A percentile compares a stretch with the other conserved stretches of the same genome.
phyloP scores from a whole-genome alignment of 2,113 vertebrate species.

The Onychostoma macrolepis region DNA sequence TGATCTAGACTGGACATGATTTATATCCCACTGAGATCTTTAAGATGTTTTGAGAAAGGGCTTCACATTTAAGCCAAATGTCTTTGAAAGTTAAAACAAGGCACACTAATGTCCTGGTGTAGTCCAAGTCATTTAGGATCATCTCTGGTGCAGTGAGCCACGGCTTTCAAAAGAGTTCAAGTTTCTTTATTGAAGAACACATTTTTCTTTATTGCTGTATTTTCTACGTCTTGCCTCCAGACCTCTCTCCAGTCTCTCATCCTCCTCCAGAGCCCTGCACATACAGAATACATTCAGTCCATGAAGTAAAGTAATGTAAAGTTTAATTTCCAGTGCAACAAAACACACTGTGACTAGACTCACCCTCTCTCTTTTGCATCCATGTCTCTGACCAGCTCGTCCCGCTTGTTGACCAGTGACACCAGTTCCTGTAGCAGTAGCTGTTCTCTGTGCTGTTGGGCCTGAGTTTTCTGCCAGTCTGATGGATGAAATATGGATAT shows the following conservation, averaged over 20 bases:
- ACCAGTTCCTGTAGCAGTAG: slow-evolving; percentile 87
- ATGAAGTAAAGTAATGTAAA: not conserved
- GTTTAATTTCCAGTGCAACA: not conserved
- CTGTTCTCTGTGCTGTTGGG: slow-evolving; percentile 85
- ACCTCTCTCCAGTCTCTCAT: slow-evolving; percentile 84
- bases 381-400: slow-evolving; percentile 86
- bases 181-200: slow-evolving; percentile 79
- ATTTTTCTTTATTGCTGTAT: slow-evolving; percentile 85
- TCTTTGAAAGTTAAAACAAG: slow-evolving; percentile 1
- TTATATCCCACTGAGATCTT: not conserved
- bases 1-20: not conserved
- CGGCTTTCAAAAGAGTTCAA: not conserved
- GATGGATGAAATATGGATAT: slow-evolving; percentile 20
- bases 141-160: not conserved
- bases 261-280: slow-evolving; percentile 87
- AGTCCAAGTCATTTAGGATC: not conserved
- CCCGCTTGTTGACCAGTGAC: slow-evolving; percentile 87
- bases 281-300: slow-evolving; percentile 37
- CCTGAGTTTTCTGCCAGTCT: slow-evolving; percentile 85
- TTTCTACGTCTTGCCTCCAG: slow-evolving; percentile 84
- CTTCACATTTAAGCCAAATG: not conserved
- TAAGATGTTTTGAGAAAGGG: not conserved
- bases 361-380: slow-evolving; percentile 88
- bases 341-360: slow-evolving; percentile 54
- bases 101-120: slow-evolving; percentile 6